phyloP scores from a whole-genome alignment of 2,797 vertebrate genomes.

The Micrastur ruficollis region DNA sequence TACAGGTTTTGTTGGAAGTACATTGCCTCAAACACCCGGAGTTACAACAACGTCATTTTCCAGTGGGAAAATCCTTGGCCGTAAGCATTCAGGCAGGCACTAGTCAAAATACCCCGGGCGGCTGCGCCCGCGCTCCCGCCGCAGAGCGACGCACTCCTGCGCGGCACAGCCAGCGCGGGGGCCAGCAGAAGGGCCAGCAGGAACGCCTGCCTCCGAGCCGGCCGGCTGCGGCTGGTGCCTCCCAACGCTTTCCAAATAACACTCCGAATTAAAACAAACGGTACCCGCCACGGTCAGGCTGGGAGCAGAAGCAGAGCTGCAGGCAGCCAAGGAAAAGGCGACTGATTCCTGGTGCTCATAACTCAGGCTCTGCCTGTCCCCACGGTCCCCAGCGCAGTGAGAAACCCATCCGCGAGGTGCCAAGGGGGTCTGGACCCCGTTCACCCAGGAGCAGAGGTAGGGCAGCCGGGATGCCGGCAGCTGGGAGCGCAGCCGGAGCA shows the following conservation, averaged over 20 bases:
- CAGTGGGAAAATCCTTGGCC: not conserved
- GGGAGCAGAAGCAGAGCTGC: not conserved
- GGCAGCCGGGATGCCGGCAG: not conserved
- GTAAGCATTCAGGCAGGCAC: not conserved
- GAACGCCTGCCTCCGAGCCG: too few species aligned
- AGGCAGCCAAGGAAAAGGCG: not conserved
- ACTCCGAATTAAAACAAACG: not conserved
- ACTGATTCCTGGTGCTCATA: not conserved
- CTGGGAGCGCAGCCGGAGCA: not conserved
- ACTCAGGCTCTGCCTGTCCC: not conserved
- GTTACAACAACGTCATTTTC: not conserved
- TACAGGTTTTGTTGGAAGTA: not conserved
- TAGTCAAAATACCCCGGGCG: accelerated
- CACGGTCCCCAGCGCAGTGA: accelerated
- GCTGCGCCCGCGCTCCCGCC: not conserved
- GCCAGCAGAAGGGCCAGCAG: not conserved
- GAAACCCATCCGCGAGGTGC: accelerated
- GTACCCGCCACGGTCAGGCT: not conserved
- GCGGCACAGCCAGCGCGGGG: not conserved
- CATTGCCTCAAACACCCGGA: not conserved
- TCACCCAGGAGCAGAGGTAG: not conserved
- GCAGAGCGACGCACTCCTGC: not conserved
- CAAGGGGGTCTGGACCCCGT: not conserved
- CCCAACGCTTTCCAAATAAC: not conserved
- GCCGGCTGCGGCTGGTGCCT: not conserved